phyloP scores from a whole-genome alignment of 2,113 vertebrate genomes.

The Heterotis niloticus region DNA sequence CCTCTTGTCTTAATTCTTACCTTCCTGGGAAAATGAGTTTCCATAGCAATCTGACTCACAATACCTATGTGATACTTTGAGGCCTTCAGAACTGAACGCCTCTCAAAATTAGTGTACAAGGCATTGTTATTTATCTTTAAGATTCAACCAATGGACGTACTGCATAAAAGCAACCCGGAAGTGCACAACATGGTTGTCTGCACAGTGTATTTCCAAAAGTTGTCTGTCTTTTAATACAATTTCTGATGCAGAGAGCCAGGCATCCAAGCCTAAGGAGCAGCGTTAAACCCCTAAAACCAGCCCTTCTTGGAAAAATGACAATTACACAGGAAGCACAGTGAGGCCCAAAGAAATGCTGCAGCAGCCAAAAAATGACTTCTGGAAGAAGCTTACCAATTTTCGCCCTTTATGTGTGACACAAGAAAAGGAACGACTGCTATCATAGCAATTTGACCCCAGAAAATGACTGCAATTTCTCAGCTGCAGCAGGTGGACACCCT shows the following conservation, averaged over 20 bases:
- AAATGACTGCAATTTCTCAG: conserved; percentile 13
- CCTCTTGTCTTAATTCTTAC: neutral
- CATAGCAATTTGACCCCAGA: too few species aligned
- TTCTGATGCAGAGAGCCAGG: too few species aligned
- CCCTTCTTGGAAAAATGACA: too few species aligned
- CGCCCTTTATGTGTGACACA: too few species aligned
- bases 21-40: conserved; percentile 11
- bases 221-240: neutral
- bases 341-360: too few species aligned
- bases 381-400: too few species aligned
- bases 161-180: conserved; percentile 2
- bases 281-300: too few species aligned
- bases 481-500: neutral
- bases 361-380: neutral
- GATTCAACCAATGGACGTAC: neutral
- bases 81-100: conserved; percentile 7
- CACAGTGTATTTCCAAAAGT: conserved; percentile 5
- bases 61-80: neutral
- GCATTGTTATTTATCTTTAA: neutral
- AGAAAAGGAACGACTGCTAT: too few species aligned
- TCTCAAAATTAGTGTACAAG: conserved; percentile 10
- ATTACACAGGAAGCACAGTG: too few species aligned
- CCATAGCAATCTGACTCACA: conserved; percentile 16
- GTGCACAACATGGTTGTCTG: neutral
- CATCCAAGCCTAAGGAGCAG: too few species aligned